These are phyloP conservation scores for Odontomachus brunneus DNA, from an alignment of 1,140 invertebrate genomes.

Conservation along the genomic window DNA sequence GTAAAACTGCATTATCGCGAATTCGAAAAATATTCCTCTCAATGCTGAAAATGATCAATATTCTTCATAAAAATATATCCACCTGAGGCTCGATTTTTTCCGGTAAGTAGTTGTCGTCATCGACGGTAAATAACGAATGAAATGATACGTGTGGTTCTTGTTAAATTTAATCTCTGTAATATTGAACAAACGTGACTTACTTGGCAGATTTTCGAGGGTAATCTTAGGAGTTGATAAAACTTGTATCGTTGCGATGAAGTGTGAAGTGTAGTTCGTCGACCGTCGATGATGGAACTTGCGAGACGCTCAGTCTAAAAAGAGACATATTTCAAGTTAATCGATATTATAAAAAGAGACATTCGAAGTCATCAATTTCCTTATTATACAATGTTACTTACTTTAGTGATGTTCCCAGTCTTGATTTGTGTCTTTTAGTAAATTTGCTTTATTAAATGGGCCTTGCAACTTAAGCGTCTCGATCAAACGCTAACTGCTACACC, in stretches of 20 bases:
- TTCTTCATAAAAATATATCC: conserved; percentile 2
- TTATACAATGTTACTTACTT: too few species aligned
- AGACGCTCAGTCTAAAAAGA: too few species aligned
- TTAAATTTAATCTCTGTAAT: background rate
- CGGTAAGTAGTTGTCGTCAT: background rate
- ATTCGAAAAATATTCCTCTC: background rate
- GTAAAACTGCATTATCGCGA: conserved; percentile 49
- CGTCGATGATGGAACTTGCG: too few species aligned
- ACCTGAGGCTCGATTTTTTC: background rate
- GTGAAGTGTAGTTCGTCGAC: background rate
- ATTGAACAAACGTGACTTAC: background rate
- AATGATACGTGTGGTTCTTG: too few species aligned
- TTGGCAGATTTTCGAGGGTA: background rate
- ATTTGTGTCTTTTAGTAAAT: too few species aligned
- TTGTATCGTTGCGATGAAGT: background rate
- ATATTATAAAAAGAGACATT: too few species aligned
- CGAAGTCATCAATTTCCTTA: too few species aligned
- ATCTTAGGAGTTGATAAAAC: background rate
- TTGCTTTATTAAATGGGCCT: too few species aligned
- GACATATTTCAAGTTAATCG: too few species aligned
- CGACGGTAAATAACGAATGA: too few species aligned
- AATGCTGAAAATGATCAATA: background rate
- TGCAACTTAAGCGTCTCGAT: too few species aligned
- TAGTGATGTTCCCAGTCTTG: too few species aligned
- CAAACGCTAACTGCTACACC: background rate